phyloP scores from a whole-genome alignment of 2,888 invertebrate genomes.

The Fragum sueziense region DNA sequence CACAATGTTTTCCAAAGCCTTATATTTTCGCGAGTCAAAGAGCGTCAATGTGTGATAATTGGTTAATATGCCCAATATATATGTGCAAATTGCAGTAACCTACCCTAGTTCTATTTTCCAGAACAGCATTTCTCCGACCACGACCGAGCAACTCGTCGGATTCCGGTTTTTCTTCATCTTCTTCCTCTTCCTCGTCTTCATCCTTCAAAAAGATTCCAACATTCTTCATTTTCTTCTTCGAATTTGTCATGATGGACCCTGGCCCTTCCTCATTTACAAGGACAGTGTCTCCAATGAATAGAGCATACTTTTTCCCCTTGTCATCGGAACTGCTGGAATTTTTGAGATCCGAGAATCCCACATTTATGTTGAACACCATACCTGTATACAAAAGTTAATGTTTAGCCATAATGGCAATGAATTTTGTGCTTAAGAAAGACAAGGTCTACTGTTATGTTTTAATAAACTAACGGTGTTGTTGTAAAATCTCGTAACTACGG shows the following conservation, averaged over 20 bases:
- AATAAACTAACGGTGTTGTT: too few relatives aligned
- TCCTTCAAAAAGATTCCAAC: slow-evolving; percentile 95
- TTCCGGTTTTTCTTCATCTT: slow-evolving; percentile 85
- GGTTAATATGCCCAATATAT: too few relatives aligned
- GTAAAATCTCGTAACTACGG: too few relatives aligned
- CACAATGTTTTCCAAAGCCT: too few relatives aligned
- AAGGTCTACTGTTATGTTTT: too few relatives aligned
- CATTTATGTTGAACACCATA: slow-evolving; percentile 98
- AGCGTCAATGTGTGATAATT: too few relatives aligned
- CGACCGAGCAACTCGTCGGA: slow-evolving; percentile 90
- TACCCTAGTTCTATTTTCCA: slow-evolving; percentile 94
- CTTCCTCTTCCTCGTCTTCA: slow-evolving; percentile 82
- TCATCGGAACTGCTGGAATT: slow-evolving; percentile 94
- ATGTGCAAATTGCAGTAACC: slow-evolving; percentile 27
- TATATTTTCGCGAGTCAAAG: too few relatives aligned
- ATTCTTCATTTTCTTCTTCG: slow-evolving; percentile 97
- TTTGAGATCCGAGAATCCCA: slow-evolving; percentile 93
- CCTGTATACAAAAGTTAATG: too few relatives aligned
- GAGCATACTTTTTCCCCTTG: slow-evolving; percentile 90
- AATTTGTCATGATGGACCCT: slow-evolving; percentile 93
- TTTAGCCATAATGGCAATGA: too few relatives aligned
- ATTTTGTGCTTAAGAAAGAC: too few relatives aligned
- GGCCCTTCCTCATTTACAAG: slow-evolving; percentile 93
- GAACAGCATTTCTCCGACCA: slow-evolving; percentile 91
- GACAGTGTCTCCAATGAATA: slow-evolving; percentile 99